Percentiles rank a stretch among this genome's conserved stretches.
Conservation (phyloP, 92 coral and sea anemone genomes). For the Actinernus sp. region DNA sequence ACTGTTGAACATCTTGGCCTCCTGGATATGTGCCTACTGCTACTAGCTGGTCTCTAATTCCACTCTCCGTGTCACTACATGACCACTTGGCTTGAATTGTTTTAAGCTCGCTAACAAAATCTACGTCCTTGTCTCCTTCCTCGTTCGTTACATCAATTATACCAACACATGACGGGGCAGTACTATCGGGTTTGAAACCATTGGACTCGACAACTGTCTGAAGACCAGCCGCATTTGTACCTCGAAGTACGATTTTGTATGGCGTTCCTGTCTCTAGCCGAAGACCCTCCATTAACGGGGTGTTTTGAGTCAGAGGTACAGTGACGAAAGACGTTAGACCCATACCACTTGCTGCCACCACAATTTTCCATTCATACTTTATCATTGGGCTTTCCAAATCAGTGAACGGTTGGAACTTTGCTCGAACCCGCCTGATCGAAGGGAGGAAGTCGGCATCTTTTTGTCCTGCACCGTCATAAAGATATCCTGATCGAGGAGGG, state of each 20-base stretch:
- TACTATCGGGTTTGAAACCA: conserved; percentile 81
- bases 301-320: conserved; percentile 78
- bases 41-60: conserved; percentile 59
- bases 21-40: conserved; percentile 92
- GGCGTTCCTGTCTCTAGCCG: conserved; percentile 57
- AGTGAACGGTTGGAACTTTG: conserved; percentile 63
- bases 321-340: conserved; percentile 61
- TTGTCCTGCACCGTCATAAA: conserved; percentile 70
- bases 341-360: conserved; percentile 30
- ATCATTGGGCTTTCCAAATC: conserved; percentile 91
- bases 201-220: conserved; percentile 58
- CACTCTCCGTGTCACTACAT: conserved; percentile 83
- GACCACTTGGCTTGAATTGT: conserved; percentile 74
- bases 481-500: conserved; percentile 74
- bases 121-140: conserved; percentile 60
- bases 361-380: conserved; percentile 86
- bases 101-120: conserved; percentile 78
- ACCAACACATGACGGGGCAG: conserved; percentile 72
- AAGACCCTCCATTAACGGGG: conserved; percentile 86
- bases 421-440: conserved; percentile 80
- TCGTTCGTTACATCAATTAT: conserved; percentile 73
- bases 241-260: conserved; percentile 80
- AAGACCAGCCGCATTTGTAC: conserved; percentile 90
- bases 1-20: conserved; percentile 63
- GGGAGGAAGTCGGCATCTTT: conserved; percentile 66